Percentiles rank a stretch among this genome's conserved stretches.
Conservation (phyloP, 35 echinoderm and acorn worm genomes). For the Ophiothrix spiculata region DNA sequence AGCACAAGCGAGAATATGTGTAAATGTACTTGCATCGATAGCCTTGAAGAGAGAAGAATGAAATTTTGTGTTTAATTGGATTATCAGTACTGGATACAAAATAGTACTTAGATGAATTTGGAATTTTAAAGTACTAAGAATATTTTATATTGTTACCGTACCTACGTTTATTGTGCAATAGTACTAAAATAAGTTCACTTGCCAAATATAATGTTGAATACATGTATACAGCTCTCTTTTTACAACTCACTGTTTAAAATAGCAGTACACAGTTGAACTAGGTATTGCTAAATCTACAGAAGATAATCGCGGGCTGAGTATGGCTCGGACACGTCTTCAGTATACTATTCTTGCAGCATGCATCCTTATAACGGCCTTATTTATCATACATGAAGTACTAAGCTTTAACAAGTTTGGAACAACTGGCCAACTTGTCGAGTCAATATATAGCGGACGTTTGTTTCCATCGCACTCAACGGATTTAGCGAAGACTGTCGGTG, state of each 20-base stretch:
- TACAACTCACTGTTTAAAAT: neutral
- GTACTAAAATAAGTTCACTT: neutral
- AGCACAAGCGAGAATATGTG: no score
- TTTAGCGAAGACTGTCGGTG: neutral
- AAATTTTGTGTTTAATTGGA: no score
- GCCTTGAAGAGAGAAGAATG: no score
- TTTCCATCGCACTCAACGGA: neutral
- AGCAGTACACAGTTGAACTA: no score
- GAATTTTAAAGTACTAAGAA: no score
- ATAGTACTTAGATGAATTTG: no score
- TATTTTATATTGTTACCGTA: neutral
- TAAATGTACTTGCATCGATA: no score
- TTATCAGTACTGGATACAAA: no score
- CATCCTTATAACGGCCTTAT: neutral
- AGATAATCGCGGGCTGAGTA: neutral
- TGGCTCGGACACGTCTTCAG: neutral
- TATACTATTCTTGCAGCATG: neutral
- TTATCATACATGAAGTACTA: slow-evolving; percentile 8
- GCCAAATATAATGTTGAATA: no score
- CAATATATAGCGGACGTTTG: neutral
- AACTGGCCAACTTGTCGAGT: neutral
- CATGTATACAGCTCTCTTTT: neutral
- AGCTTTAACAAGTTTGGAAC: neutral
- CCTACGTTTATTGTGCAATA: neutral
- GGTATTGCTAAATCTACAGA: neutral